Evolutionary conservation across 2,113 vertebrate genomes (phyloP).

Genomic region (Bos indicus): DNA sequence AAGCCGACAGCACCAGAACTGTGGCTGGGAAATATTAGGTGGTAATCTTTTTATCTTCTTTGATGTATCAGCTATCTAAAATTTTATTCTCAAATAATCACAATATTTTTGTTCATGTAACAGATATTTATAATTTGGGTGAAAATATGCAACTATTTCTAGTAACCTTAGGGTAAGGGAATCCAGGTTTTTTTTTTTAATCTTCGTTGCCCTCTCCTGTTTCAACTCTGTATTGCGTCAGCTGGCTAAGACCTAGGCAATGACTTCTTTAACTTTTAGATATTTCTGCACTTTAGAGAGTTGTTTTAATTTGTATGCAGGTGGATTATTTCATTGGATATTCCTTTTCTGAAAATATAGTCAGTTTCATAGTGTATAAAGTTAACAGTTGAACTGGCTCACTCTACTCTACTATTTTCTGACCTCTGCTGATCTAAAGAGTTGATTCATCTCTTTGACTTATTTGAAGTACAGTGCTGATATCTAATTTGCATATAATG

Average conservation of each 20-base stretch:
- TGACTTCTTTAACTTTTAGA: neutral
- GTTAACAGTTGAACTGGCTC: neutral
- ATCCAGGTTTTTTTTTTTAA: slow-evolving; percentile 37
- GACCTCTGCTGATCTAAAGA: slow-evolving; percentile 1
- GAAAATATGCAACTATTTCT: slow-evolving; percentile 71
- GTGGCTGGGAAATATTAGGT: neutral
- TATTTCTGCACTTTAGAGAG: slow-evolving; percentile 9
- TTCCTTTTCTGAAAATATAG: slow-evolving; percentile 12
- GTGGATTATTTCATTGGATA: neutral
- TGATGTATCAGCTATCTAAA: neutral
- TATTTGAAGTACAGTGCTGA: neutral
- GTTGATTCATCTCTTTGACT: slow-evolving; percentile 12
- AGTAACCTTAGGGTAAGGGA: slow-evolving; percentile 47
- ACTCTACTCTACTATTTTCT: neutral
- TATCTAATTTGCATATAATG: slow-evolving; percentile 36
- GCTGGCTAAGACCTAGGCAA: neutral
- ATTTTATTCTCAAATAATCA: slow-evolving; percentile 50
- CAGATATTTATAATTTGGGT: slow-evolving; percentile 79
- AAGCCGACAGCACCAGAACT: neutral
- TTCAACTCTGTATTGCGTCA: slow-evolving; percentile 59
- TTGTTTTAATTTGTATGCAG: neutral
- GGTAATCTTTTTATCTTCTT: slow-evolving; percentile 8
- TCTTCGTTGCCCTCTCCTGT: slow-evolving; percentile 82
- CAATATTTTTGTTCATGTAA: slow-evolving; percentile 68
- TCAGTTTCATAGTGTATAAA: neutral